phyloP scores from a whole-genome alignment of 2,797 vertebrate genomes.

The Rachycentron canadum region DNA sequence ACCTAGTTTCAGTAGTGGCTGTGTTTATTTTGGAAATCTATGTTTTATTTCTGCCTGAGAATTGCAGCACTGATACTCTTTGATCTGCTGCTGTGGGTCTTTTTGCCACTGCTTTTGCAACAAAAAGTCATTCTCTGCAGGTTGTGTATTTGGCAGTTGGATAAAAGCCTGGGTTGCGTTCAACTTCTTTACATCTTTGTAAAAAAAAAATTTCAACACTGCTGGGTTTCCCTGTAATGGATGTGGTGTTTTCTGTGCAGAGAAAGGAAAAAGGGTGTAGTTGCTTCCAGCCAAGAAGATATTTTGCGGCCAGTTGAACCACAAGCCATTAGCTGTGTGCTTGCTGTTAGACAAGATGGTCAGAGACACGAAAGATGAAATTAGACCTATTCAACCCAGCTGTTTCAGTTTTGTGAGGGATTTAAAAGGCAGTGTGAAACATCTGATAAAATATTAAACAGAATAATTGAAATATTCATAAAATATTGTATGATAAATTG shows the following conservation, averaged over 20 bases:
- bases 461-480: too few relatives aligned
- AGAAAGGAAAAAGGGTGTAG: conserved; percentile 6
- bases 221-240: conserved; percentile 30
- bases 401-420: conserved; percentile 11
- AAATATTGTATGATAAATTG: background rate
- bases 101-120: conserved; percentile 22
- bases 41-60: background rate
- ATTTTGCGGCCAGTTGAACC: conserved; percentile 58
- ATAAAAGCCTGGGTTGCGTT: background rate
- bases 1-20: background rate
- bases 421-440: conserved; percentile 24
- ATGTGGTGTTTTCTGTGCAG: conserved; percentile 23
- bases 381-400: conserved; percentile 34
- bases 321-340: conserved; percentile 67
- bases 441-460: background rate
- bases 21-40: conserved; percentile 29
- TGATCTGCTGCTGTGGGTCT: conserved; percentile 16
- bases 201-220: conserved; percentile 6
- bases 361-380: conserved; percentile 47
- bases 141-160: conserved; percentile 1
- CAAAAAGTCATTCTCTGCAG: background rate
- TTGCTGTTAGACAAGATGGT: conserved; percentile 47
- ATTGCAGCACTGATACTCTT: background rate
- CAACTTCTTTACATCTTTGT: conserved; percentile 22
- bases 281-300: conserved; percentile 41